Evolutionary conservation across 2,113 vertebrate species (phyloP).

Genomic region (Entelurus aequoreus): DNA sequence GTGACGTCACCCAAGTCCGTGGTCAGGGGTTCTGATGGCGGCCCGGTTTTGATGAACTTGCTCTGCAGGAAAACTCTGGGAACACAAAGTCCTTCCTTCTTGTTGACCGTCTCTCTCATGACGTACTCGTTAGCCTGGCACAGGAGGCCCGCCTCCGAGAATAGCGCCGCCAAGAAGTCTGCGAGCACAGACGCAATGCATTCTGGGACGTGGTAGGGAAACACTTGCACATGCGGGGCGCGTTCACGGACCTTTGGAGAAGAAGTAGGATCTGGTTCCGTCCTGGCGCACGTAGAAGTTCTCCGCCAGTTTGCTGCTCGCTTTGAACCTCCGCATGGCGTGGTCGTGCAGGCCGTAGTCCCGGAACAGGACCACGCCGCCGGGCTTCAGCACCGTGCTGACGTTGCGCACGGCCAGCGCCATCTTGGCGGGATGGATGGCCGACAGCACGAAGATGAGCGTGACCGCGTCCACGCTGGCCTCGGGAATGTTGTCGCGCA

Average conservation of each 20-base stretch:
- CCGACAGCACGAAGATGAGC: conserved; percentile 93
- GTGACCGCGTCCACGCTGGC: conserved; percentile 81
- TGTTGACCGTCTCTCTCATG: conserved; percentile 89
- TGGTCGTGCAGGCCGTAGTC: conserved; percentile 94
- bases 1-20: neutral
- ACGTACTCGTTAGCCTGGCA: conserved; percentile 82
- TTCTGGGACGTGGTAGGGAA: neutral
- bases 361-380: conserved; percentile 83
- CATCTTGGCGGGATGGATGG: conserved; percentile 96
- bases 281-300: conserved; percentile 96
- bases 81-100: conserved; percentile 87
- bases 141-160: conserved; percentile 73
- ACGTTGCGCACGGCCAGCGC: conserved; percentile 80
- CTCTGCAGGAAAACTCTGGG: conserved; percentile 91
- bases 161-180: conserved; percentile 84
- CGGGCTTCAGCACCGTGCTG: conserved; percentile 86
- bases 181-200: conserved; percentile 11
- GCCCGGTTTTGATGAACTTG: conserved; percentile 80
- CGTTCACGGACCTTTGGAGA: conserved; percentile 80
- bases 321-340: conserved; percentile 93
- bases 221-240: too few species aligned
- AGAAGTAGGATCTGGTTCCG: conserved; percentile 92
- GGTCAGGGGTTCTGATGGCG: neutral
- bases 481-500: conserved; percentile 73
- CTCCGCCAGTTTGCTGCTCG: conserved; percentile 85